Conservation (phyloP, 1,140 invertebrate genomes). For the Dinothrombium tinctorium region DNA sequence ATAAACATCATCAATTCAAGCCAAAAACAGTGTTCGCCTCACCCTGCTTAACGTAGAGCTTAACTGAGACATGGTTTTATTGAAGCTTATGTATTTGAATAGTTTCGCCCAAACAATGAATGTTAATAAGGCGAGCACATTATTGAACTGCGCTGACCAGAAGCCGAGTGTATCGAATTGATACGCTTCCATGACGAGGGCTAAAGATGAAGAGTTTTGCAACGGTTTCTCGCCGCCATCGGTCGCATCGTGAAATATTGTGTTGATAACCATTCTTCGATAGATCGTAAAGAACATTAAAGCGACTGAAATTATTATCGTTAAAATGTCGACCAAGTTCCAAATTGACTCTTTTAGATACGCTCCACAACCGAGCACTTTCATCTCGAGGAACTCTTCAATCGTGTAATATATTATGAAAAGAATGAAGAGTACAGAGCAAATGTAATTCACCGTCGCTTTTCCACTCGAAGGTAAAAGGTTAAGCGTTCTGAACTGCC, state of each 20-base stretch:
- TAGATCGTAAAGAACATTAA: slow-evolving; percentile 24
- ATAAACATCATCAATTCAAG: background rate
- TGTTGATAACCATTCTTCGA: slow-evolving; percentile 19
- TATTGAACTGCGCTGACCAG: slow-evolving; percentile 30
- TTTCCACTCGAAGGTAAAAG: slow-evolving; percentile 28
- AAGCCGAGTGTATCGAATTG: slow-evolving; percentile 27
- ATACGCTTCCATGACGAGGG: slow-evolving; percentile 10
- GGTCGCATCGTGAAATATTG: slow-evolving; percentile 19
- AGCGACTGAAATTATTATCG: slow-evolving; percentile 24
- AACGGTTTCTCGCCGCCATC: slow-evolving; percentile 1
- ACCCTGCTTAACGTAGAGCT: slow-evolving; percentile 35
- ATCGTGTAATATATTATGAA: slow-evolving; percentile 39
- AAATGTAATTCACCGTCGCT: slow-evolving; percentile 8
- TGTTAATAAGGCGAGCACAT: slow-evolving; percentile 29
- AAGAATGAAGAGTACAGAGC: slow-evolving; percentile 25
- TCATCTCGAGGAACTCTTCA: slow-evolving; percentile 36
- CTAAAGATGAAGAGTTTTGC: background rate
- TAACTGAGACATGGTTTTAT: slow-evolving; percentile 50
- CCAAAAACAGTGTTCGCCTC: slow-evolving; percentile 4
- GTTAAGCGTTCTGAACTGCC: slow-evolving; percentile 31
- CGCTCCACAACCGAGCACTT: slow-evolving; percentile 20
- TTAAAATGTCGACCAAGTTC: slow-evolving; percentile 37
- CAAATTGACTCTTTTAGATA: slow-evolving; percentile 36
- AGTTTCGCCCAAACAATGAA: slow-evolving; percentile 38
- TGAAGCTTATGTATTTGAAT: slow-evolving; percentile 44